Evolutionary conservation across 2,888 invertebrate genomes (phyloP).

Genomic region (Rhorus exstirpatorius): DNA sequence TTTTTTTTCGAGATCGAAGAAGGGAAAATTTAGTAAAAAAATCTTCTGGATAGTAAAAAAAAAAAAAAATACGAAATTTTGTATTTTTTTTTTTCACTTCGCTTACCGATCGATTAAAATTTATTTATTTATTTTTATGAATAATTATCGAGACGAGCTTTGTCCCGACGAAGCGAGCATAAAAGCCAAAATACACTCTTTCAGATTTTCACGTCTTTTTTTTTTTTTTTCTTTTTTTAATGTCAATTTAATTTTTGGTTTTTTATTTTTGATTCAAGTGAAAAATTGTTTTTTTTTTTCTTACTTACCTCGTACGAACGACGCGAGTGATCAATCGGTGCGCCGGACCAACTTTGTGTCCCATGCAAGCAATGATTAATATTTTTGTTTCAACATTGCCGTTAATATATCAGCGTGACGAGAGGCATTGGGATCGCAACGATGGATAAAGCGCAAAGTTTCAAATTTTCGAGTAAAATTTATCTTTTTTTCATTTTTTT

Average conservation of each 20-base stretch:
- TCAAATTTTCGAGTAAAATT: background rate
- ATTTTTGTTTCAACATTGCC: constrained; percentile 14
- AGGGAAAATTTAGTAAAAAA: constrained; percentile 7
- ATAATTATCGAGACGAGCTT: constrained; percentile 18
- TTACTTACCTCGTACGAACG: constrained; percentile 62
- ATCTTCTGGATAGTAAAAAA: background rate
- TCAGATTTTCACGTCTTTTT: no score
- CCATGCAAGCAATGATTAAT: constrained; percentile 65
- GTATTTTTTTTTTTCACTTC: background rate
- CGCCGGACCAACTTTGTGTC: constrained; percentile 71
- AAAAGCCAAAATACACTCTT: constrained; percentile 45
- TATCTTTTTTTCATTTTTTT: no score
- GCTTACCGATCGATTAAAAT: constrained; percentile 43
- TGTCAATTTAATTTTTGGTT: constrained; percentile 11
- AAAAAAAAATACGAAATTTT: background rate
- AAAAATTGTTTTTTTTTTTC: constrained; percentile 19
- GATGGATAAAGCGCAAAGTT: background rate
- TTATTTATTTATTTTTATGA: constrained; percentile 35
- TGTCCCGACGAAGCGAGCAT: constrained; percentile 22
- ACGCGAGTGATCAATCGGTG: constrained; percentile 55
- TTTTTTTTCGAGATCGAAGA: constrained; percentile 23
- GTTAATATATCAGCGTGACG: constrained; percentile 24
- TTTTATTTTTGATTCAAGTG: constrained; percentile 27
- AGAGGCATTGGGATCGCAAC: constrained; percentile 13
- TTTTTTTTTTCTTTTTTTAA: constrained; percentile 36